These are phyloP conservation scores for Blomia tropicalis DNA, from an alignment of 2,888 invertebrate genomes.

Conservation along the genomic window DNA sequence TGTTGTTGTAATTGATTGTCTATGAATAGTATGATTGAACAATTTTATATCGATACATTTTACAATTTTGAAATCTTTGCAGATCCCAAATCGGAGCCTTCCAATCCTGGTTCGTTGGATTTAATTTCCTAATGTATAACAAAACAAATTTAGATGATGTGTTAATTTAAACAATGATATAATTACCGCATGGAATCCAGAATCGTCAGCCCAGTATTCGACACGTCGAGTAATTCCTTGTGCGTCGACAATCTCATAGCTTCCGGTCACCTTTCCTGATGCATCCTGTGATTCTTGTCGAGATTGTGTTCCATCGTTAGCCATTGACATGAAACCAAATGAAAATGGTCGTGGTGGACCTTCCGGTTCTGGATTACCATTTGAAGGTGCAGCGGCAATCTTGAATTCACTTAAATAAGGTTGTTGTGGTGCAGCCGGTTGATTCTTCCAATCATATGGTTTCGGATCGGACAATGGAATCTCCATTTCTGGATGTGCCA, in stretches of 20 bases:
- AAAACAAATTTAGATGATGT: neutral
- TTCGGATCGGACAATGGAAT: neutral
- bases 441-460: constrained; percentile 14
- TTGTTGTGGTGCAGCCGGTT: constrained; percentile 2
- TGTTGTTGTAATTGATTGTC: too few relatives aligned
- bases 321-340: constrained; percentile 2
- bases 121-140: neutral
- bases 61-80: neutral
- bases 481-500: constrained; percentile 11
- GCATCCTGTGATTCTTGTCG: constrained; percentile 4
- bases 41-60: too few relatives aligned
- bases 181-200: constrained; percentile 8
- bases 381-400: neutral
- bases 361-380: neutral
- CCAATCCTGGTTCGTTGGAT: constrained; percentile 4
- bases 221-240: neutral
- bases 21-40: too few relatives aligned
- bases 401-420: constrained; percentile 10
- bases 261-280: constrained; percentile 2
- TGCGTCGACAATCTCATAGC: constrained; percentile 1
- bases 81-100: neutral
- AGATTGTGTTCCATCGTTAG: constrained; percentile 10
- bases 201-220: constrained; percentile 9
- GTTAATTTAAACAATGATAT: neutral
- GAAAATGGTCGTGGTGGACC: constrained; percentile 9